Conservation (phyloP, 2,888 invertebrate genomes). For the Drosophila hamatofila region DNA sequence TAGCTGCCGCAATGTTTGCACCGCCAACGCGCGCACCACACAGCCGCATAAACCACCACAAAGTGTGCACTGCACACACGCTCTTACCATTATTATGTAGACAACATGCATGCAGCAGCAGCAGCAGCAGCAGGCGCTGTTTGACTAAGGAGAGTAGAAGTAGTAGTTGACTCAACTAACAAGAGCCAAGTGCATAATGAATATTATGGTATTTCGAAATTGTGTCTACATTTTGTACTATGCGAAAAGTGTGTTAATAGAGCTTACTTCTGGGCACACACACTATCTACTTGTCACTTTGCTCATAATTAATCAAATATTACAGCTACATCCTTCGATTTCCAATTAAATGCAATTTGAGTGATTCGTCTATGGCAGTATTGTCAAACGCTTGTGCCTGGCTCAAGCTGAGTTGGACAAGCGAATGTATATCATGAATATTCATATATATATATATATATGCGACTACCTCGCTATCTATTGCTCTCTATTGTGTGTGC, state of each 20-base stretch:
- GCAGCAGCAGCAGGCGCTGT: constrained; percentile 18
- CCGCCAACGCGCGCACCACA: constrained; percentile 17
- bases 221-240: constrained; percentile 12
- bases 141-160: constrained; percentile 1
- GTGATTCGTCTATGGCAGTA: constrained; percentile 9
- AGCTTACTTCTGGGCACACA: not conserved
- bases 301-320: constrained; percentile 38
- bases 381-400: too few relatives aligned
- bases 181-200: constrained; percentile 8
- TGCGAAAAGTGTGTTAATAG: not conserved
- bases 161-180: constrained; percentile 18
- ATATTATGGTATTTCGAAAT: constrained; percentile 16
- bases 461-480: not conserved
- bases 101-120: constrained; percentile 19
- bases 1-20: constrained; percentile 39
- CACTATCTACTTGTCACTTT: constrained; percentile 6
- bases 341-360: constrained; percentile 45
- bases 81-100: constrained; percentile 20
- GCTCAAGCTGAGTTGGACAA: constrained; percentile 4
- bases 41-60: constrained; percentile 11
- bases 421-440: constrained; percentile 36
- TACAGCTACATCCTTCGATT: constrained; percentile 24
- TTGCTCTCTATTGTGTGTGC: not conserved
- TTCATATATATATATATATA: constrained; percentile 19
- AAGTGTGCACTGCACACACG: constrained; percentile 18